Evolutionary conservation across 2,113 vertebrate genomes (phyloP).

Genomic region (Platysteira castanea): DNA sequence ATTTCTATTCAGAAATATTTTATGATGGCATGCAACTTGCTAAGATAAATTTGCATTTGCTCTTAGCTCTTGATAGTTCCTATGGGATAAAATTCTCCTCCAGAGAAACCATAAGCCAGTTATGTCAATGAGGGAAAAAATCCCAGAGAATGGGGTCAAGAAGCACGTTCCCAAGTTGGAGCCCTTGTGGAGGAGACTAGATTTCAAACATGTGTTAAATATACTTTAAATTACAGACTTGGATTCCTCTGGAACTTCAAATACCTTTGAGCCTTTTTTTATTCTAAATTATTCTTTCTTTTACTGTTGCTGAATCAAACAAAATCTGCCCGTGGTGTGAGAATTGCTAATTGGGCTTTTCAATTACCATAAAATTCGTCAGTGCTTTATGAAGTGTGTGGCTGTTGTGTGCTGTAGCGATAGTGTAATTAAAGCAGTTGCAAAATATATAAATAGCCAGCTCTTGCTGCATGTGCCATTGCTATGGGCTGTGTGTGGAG

Average conservation of each 20-base stretch:
- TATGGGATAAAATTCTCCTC: background rate
- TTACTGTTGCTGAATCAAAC: background rate
- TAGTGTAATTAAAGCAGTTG: background rate
- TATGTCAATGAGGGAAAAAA: background rate
- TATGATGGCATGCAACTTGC: background rate
- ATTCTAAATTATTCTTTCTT: background rate
- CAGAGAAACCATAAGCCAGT: background rate
- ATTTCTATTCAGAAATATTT: background rate
- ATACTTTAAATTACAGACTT: background rate
- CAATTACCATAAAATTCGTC: background rate
- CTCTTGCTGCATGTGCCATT: background rate
- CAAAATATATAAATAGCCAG: background rate
- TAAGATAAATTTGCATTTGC: background rate
- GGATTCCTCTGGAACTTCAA: background rate
- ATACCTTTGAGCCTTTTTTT: background rate
- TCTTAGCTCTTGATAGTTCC: background rate
- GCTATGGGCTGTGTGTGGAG: background rate
- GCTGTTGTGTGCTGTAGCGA: background rate
- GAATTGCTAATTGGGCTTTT: constrained; percentile 11
- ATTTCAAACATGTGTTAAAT: constrained; percentile 11
- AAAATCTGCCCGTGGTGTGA: background rate
- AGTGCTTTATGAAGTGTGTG: background rate
- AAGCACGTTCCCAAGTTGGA: background rate
- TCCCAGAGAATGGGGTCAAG: background rate
- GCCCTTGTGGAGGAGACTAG: background rate